Base-by-base conservation (phyloP, 2,888 invertebrate genomes). In the Empis livida region DNA sequence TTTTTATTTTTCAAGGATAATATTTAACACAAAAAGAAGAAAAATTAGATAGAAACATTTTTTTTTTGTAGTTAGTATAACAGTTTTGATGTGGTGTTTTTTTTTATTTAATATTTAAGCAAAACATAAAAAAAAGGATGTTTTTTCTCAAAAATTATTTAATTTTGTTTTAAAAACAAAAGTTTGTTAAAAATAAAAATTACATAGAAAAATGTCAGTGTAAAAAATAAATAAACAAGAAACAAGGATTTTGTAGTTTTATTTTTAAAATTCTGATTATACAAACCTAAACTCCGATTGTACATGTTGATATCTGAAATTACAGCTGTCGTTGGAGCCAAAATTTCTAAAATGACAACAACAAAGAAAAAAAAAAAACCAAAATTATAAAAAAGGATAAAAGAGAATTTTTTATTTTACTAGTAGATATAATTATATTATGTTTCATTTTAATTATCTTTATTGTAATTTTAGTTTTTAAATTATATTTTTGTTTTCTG, bases 291-390 rank as follows among this genome's bases (percentile, higher is more conserved):
- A 50, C 65, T 68, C 49, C 67, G 64, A 59, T 68, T 69, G 47
- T 63, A 56, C 61, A 65, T 59, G 49, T 66, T 61, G 59, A 62
- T 62, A 54, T 69, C 68, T 6, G 85, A 78, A 46, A 79, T 78
- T 52, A 76, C 75, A n/a, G 78, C 73, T 2, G 87, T 87, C 30
- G 87, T 86, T 32, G 88, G 89, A 20, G 87, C 84, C 41, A 88
- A 85, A 69, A 89, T 87, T 78, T 89, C 89, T 89, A 75, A 52
- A 71, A 72, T 51, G 47, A 51, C 47, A 55, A 23, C 23, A 42
- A 50, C n/a, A 35, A 42, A 16, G n/a, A 42, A 16, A 14, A 16
- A 10, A 43, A 32, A 47, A 35, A 45, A 44, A 37, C n/a, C n/a
- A n/a, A 47, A 49, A 47, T 37, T 41, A 20, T 40, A 30, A 43